A percentile compares a stretch with the other conserved stretches of the same genome.
Conservation (phyloP, 2,113 vertebrate genomes). For the Perca schrenkii region DNA sequence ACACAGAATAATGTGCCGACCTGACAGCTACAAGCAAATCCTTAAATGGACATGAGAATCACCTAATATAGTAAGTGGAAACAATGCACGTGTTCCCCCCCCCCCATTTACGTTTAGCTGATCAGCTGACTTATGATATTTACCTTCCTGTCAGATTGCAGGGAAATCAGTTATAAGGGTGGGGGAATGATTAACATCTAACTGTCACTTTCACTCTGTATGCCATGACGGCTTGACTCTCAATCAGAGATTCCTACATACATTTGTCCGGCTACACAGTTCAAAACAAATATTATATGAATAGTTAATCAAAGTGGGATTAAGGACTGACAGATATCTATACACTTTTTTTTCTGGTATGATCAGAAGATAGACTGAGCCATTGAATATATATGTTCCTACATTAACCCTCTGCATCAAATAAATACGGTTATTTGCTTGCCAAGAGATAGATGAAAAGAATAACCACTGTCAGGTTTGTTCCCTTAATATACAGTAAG, state of each 20-base stretch:
- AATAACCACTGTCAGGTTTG: too few relatives aligned
- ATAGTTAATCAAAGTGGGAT: conserved; percentile 15
- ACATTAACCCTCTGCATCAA: too few relatives aligned
- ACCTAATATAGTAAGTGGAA: conserved; percentile 41
- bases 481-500: too few relatives aligned
- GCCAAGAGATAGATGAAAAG: too few relatives aligned
- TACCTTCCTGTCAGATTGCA: not conserved
- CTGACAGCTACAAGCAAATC: conserved; percentile 28
- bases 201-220: not conserved
- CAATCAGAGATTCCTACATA: not conserved
- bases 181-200: conserved; percentile 31
- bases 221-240: not conserved
- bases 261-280: conserved; percentile 6
- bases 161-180: not conserved
- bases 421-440: too few relatives aligned
- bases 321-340: not conserved
- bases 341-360: not conserved
- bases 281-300: not conserved
- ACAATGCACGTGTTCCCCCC: not conserved
- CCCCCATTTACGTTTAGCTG: not conserved
- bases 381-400: too few relatives aligned
- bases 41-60: conserved; percentile 60
- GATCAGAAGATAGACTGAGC: too few relatives aligned
- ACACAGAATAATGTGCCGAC: conserved; percentile 51
- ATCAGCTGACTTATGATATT: conserved; percentile 27